Evolutionary conservation across 2,113 vertebrate species (phyloP).

Genomic region (Polypterus bichir): DNA sequence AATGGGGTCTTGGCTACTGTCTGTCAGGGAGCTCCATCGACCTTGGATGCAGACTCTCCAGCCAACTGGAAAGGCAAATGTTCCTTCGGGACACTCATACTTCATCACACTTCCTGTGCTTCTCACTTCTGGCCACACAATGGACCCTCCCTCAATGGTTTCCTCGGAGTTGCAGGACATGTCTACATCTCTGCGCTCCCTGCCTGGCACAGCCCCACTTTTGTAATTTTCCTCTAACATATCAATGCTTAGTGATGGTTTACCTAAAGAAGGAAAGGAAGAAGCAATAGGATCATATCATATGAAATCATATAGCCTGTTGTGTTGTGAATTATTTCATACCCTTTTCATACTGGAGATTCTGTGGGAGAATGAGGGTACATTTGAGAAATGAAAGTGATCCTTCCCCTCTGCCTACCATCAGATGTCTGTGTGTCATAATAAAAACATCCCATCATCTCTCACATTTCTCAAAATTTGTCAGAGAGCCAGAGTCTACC

Average conservation of each 20-base stretch:
- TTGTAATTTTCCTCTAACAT: neutral
- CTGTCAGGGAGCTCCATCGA: neutral
- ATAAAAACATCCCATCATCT: no score
- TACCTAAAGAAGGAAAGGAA: neutral
- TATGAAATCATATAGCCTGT: no score
- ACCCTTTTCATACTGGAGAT: neutral
- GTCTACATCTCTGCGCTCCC: neutral
- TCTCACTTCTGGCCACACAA: constrained; percentile 1
- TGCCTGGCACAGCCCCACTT: neutral
- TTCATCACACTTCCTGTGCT: constrained; percentile 7
- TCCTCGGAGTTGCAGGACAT: neutral
- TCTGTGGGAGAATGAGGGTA: neutral
- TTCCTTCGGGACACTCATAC: constrained; percentile 6
- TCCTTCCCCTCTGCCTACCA: no score
- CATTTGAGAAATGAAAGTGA: neutral
- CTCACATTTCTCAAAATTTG: neutral
- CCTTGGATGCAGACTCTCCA: neutral
- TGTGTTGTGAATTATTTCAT: neutral
- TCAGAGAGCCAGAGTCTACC: neutral
- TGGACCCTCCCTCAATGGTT: neutral
- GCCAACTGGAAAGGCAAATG: constrained; percentile 1
- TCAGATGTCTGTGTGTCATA: no score
- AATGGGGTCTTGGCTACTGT: neutral
- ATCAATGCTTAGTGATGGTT: neutral
- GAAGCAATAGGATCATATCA: no score